Evolutionary conservation across 2,888 invertebrate species (phyloP), one percentile per base, ranked within the genome.

Genomic region (Pseudeuparius sepicola): DNA sequence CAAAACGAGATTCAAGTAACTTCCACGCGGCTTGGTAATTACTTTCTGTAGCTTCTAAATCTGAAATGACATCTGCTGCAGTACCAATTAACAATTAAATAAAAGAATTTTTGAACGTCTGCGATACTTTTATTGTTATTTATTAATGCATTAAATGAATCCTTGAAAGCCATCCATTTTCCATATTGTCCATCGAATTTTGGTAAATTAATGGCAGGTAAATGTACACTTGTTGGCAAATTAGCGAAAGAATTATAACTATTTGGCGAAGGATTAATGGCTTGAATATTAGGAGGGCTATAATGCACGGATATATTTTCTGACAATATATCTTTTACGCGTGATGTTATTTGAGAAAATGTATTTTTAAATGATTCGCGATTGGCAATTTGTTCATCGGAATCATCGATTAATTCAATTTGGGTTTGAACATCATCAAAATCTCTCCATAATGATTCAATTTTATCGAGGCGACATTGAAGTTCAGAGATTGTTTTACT

Each of bases 1-100:
- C 24, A 25, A 26, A 31, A 9, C 31, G 5, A 9, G 9, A 5
- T 24, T 24, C 10, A 9, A 31, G 31, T 4, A 31, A n/a, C 11
- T 26, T 11, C 26, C 26, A 26, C 7, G 26, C 26, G 11, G 11
- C 26, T 6, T 26, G 9, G 11, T 26, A 26, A 26, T 26, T 26
- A 10, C 11, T 11, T 7, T 11, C 26, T 6, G 26, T 7, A n/a
- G 10, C 11, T 26, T 26, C 6, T 6, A 26, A 11, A 10, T 26
- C 11, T 26, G 7, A 6, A n/a, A 26, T n/a, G 11, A 26, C 11
- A 7, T 26, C 7, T 26, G 10, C 6, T 6, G 26, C 26, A 7
- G 7, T 6, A 6, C 26, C 26, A 6, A n/a, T 9, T 11, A 26
- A 10, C 6, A 11, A 6, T 26, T 26, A 26, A 26, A 26, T 26